These are phyloP conservation scores for Aphis craccivora DNA, from an alignment of 1,140 invertebrate species.

Conservation along the genomic window DNA sequence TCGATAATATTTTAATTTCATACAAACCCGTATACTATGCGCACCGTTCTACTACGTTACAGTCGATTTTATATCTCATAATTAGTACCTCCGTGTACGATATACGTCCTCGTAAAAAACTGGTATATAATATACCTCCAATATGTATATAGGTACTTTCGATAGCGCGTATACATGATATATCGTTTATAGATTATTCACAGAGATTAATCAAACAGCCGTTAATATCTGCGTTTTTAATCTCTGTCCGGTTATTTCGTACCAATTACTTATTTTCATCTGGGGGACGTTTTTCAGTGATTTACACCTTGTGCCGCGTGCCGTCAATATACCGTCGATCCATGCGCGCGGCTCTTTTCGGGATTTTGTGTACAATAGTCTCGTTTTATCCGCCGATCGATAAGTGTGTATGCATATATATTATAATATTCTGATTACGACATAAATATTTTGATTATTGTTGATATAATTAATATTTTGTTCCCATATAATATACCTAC, in stretches of 20 bases:
- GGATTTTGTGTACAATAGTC: background rate
- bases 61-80: background rate
- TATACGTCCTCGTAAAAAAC: background rate
- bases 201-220: conserved; percentile 3
- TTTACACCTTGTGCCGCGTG: background rate
- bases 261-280: conserved; percentile 10
- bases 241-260: conserved; percentile 1
- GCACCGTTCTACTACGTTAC: background rate
- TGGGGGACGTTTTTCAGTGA: background rate
- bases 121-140: background rate
- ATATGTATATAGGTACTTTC: background rate
- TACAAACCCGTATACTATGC: background rate
- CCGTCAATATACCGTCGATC: background rate
- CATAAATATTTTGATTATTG: background rate
- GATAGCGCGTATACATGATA: background rate
- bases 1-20: background rate
- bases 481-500: too few species aligned
- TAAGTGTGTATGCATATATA: background rate
- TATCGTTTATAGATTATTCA: conserved; percentile 17
- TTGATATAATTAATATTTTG: background rate
- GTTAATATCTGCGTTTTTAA: conserved; percentile 4
- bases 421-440: background rate
- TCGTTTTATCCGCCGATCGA: background rate
- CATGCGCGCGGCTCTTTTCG: background rate
- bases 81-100: background rate